A percentile compares a stretch with the other conserved stretches of the same genome.
phyloP scores from a whole-genome alignment of 2,113 vertebrate species.

The Calidris pugnax region DNA sequence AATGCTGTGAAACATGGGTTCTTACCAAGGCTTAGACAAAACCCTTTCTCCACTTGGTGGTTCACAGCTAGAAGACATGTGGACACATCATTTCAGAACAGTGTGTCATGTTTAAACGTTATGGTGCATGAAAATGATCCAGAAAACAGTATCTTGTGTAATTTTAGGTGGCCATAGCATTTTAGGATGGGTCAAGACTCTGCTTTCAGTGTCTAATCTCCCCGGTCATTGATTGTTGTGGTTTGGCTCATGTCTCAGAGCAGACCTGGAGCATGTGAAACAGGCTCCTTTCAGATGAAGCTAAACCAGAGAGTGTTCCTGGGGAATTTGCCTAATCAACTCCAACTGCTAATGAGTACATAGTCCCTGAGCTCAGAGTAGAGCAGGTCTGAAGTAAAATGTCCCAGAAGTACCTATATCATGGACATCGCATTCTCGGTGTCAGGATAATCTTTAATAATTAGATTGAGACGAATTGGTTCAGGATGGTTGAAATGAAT shows the following conservation, averaged over 20 bases:
- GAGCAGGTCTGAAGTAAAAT: neutral
- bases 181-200: neutral
- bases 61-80: neutral
- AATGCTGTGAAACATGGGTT: neutral
- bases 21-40: neutral
- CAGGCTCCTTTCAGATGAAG: neutral
- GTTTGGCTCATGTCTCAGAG: neutral
- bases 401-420: neutral
- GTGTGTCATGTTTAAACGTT: neutral
- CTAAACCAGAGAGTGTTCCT: neutral
- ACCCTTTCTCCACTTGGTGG: fast-evolving
- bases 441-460: neutral
- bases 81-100: neutral
- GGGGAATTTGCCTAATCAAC: neutral
- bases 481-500: neutral
- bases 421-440: neutral
- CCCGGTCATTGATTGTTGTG: neutral
- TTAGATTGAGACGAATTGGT: neutral
- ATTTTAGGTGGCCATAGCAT: neutral
- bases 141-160: neutral
- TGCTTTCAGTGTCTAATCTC: neutral
- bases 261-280: neutral
- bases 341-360: neutral
- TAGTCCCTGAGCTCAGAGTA: neutral
- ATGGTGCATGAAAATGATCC: neutral